Evolutionary conservation across 2,888 invertebrate genomes (phyloP).

Genomic region (Scelioninae gen. 2): DNA sequence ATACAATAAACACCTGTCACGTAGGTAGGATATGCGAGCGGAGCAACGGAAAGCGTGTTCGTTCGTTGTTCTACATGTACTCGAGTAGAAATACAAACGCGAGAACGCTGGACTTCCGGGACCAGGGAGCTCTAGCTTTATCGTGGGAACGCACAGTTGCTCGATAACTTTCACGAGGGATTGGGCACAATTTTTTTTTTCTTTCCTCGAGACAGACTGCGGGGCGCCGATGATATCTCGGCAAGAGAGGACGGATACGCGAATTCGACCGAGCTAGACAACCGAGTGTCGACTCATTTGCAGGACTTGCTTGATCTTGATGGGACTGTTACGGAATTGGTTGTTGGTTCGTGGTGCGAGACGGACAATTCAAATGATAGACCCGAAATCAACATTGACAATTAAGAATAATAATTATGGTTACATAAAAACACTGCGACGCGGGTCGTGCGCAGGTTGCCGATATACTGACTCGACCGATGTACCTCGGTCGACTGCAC

Average conservation of each 20-base stretch:
- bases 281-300: conserved; percentile 27
- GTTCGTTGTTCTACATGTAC: conserved; percentile 43
- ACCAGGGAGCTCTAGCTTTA: conserved; percentile 16
- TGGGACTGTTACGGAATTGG: neutral
- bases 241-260: conserved; percentile 44
- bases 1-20: conserved; percentile 58
- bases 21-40: conserved; percentile 51
- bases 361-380: conserved; percentile 43
- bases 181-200: too few relatives aligned
- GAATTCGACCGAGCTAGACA: conserved; percentile 38
- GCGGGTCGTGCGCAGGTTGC: conserved; percentile 74
- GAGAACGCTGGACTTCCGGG: conserved; percentile 18
- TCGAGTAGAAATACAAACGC: neutral
- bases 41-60: conserved; percentile 30
- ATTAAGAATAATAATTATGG: conserved; percentile 70
- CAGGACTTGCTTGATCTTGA: too few relatives aligned
- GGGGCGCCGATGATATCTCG: conserved; percentile 6
- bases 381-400: conserved; percentile 67
- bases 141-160: conserved; percentile 9
- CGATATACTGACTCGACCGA: conserved; percentile 75
- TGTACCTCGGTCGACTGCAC: conserved; percentile 58
- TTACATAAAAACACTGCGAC: conserved; percentile 74
- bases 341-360: conserved; percentile 32
- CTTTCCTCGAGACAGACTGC: too few relatives aligned
- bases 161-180: conserved; percentile 20